Conservation (phyloP, 2,888 invertebrate species). For the Meliscaeva auricollis region DNA sequence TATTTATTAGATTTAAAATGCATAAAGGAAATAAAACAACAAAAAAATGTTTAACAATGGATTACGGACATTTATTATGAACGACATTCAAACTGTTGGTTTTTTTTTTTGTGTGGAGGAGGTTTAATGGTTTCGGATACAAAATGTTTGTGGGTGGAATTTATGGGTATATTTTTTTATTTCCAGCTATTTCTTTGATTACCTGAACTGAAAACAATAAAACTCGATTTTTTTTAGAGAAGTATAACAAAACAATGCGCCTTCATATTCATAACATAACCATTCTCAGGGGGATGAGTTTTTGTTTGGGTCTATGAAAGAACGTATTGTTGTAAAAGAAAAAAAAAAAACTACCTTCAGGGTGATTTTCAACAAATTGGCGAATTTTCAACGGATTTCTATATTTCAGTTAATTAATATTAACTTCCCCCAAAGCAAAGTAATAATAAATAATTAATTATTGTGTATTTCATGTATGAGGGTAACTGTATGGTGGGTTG, state of each 20-base stretch:
- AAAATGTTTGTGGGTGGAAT: conserved; percentile 6
- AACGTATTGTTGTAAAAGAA: too few species aligned
- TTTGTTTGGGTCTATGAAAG: too few species aligned
- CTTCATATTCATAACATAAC: conserved; percentile 16
- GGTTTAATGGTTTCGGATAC: neutral
- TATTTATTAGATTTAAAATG: conserved; percentile 59
- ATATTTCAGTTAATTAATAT: conserved; percentile 55
- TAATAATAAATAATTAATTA: conserved; percentile 38
- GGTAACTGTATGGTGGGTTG: neutral
- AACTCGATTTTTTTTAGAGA: conserved; percentile 28
- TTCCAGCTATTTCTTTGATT: conserved; percentile 14
- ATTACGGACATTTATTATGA: conserved; percentile 40
- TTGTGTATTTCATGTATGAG: neutral
- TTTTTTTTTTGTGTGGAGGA: neutral
- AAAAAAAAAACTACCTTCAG: neutral
- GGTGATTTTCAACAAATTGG: conserved; percentile 45
- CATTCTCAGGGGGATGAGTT: neutral
- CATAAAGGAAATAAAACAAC: conserved; percentile 10
- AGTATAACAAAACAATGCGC: conserved; percentile 20
- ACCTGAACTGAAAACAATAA: too few species aligned
- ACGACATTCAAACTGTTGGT: conserved; percentile 43
- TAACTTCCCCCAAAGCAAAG: conserved; percentile 26
- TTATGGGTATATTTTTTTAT: neutral
- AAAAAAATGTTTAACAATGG: neutral
- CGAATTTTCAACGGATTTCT: conserved; percentile 43